Conservation (phyloP, 2,888 invertebrate species). For the Eulithis testata region DNA sequence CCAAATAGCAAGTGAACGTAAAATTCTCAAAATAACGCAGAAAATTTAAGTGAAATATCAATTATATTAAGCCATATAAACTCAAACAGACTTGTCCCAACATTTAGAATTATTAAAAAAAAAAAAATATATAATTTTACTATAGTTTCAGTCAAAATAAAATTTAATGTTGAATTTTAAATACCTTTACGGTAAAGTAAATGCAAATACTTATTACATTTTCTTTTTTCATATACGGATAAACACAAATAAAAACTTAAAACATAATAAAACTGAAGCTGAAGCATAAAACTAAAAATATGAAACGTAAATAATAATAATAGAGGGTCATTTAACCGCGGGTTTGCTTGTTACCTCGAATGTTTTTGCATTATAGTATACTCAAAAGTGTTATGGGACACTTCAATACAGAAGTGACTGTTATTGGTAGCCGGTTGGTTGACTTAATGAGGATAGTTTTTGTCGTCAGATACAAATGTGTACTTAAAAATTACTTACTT, state of each 20-base stretch:
- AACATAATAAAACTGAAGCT: too few species aligned
- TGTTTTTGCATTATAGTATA: constrained; percentile 6
- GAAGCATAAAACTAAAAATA: not conserved
- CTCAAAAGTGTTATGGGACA: constrained; percentile 17
- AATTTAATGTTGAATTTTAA: too few species aligned
- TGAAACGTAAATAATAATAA: not conserved
- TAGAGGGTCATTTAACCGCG: not conserved
- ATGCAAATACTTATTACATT: too few species aligned
- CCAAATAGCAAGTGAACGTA: not conserved
- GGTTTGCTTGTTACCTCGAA: too few species aligned
- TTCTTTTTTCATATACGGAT: too few species aligned
- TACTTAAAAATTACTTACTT: constrained; percentile 16
- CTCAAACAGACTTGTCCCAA: too few species aligned
- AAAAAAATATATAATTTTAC: too few species aligned
- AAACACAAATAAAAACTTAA: too few species aligned
- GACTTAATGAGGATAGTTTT: constrained; percentile 24
- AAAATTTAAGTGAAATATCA: not conserved
- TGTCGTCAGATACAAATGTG: constrained; percentile 9
- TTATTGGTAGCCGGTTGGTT: constrained; percentile 15
- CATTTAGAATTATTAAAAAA: too few species aligned
- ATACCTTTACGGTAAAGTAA: too few species aligned
- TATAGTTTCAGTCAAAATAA: too few species aligned
- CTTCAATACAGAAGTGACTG: constrained; percentile 27
- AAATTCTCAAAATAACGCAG: not conserved
- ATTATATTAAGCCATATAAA: too few species aligned